Conservation (phyloP, 2,113 vertebrate genomes). For the Percopsis transmontana region DNA sequence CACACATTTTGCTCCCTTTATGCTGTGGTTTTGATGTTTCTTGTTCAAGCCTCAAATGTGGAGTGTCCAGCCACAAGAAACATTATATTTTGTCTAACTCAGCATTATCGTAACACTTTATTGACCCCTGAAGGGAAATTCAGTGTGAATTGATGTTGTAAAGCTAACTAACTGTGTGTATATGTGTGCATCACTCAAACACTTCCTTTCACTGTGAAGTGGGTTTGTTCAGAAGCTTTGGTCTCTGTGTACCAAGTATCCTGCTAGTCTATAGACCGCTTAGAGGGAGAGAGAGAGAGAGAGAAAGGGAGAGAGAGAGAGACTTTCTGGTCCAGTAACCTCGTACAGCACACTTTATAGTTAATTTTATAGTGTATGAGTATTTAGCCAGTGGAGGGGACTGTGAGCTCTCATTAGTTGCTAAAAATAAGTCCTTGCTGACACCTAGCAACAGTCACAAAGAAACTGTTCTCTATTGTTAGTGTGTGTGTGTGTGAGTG, state of each 20-base stretch:
- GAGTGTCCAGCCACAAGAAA: too few relatives aligned
- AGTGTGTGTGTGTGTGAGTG: neutral
- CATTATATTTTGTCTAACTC: too few relatives aligned
- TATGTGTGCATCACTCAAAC: neutral
- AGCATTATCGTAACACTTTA: too few relatives aligned
- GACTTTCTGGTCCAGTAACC: neutral
- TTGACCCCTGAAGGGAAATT: too few relatives aligned
- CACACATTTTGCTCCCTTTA: neutral
- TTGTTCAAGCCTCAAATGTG: too few relatives aligned
- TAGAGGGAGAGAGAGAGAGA: neutral
- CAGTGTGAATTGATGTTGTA: too few relatives aligned
- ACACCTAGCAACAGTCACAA: slow-evolving; percentile 9
- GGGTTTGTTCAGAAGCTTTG: neutral
- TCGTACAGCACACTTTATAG: neutral
- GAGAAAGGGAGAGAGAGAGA: neutral
- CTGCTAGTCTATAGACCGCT: too few relatives aligned
- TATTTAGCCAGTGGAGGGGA: neutral
- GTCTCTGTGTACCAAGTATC: neutral
- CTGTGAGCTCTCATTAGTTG: slow-evolving; percentile 1
- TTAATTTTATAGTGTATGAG: too few relatives aligned
- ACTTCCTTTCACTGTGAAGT: neutral
- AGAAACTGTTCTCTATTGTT: neutral
- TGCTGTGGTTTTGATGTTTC: too few relatives aligned
- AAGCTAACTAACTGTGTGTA: neutral
- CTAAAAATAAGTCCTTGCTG: neutral